These are phyloP conservation scores for Autographa gamma DNA, from an alignment of 2,888 invertebrate genomes.

Conservation along the genomic window DNA sequence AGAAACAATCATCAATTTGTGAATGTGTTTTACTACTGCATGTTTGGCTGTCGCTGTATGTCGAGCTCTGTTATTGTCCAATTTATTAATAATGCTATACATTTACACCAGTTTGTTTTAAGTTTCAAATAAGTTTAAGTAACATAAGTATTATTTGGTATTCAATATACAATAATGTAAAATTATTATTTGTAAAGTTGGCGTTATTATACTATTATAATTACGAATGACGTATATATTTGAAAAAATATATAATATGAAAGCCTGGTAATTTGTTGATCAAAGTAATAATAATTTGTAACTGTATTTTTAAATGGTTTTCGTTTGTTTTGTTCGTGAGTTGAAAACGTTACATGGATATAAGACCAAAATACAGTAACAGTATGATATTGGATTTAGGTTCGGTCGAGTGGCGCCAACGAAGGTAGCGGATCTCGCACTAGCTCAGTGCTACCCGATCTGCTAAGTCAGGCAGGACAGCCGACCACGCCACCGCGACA, in stretches of 20 bases:
- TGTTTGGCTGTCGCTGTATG: conserved; percentile 67
- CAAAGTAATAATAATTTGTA: background rate
- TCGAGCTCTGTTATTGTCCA: conserved; percentile 71
- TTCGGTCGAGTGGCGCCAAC: conserved; percentile 82
- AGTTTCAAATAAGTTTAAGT: conserved; percentile 45
- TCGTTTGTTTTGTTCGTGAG: conserved; percentile 17
- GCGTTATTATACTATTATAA: conserved; percentile 27
- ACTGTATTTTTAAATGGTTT: conserved; percentile 7
- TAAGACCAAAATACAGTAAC: conserved; percentile 36
- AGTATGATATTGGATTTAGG: conserved; percentile 67
- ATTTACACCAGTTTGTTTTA: conserved; percentile 58
- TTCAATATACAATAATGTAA: conserved; percentile 10
- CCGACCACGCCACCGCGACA: conserved; percentile 96
- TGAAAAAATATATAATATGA: conserved; percentile 12
- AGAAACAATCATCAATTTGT: conserved; percentile 76
- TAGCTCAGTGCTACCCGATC: conserved; percentile 98
- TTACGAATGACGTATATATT: conserved; percentile 12
- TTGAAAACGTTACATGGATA: background rate
- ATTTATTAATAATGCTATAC: conserved; percentile 65
- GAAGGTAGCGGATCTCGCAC: conserved; percentile 93
- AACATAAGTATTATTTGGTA: conserved; percentile 38
- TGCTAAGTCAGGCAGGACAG: conserved; percentile 96
- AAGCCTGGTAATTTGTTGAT: conserved; percentile 4
- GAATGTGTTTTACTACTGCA: conserved; percentile 84
- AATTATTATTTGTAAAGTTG: conserved; percentile 33